Evolutionary conservation across 2,113 vertebrate genomes (phyloP).

Genomic region (Lynx canadensis): DNA sequence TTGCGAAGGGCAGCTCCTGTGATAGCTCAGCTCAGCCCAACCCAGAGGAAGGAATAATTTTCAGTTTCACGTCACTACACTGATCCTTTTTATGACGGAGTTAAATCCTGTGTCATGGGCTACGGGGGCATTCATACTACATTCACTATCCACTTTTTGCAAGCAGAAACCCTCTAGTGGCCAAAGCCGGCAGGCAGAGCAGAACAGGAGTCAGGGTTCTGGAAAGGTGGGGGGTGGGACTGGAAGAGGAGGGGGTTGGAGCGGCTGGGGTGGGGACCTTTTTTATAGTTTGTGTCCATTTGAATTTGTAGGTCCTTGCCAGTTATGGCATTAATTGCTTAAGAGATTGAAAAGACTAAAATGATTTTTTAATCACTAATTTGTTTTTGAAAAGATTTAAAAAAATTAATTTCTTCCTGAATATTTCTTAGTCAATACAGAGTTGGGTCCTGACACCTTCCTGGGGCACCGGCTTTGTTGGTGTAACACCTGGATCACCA

Average conservation of each 20-base stretch:
- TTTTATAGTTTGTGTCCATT: constrained; percentile 84
- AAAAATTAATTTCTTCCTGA: constrained; percentile 88
- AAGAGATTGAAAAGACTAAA: constrained; percentile 86
- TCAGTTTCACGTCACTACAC: constrained; percentile 82
- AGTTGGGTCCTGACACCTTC: constrained; percentile 82
- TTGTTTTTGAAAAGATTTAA: not conserved
- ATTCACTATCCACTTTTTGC: constrained; percentile 76
- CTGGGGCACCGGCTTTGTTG: constrained; percentile 82
- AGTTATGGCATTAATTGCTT: constrained; percentile 87
- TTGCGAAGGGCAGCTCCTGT: constrained; percentile 68
- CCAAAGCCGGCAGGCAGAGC: constrained; percentile 77
- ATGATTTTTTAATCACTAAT: constrained; percentile 84
- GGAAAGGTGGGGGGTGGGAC: not conserved
- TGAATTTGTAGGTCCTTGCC: constrained; percentile 84
- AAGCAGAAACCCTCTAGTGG: constrained; percentile 66
- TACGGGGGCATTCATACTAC: constrained; percentile 71
- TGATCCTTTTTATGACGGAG: constrained; percentile 80
- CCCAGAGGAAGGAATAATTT: constrained; percentile 78
- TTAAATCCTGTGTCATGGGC: constrained; percentile 79
- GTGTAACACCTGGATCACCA: constrained; percentile 85
- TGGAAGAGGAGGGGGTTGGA: no score
- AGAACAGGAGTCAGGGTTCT: constrained; percentile 71
- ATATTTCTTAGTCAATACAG: constrained; percentile 84
- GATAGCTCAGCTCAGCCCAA: constrained; percentile 50
- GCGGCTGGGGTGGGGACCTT: constrained; percentile 65